A percentile compares a stretch with the other conserved stretches of the same genome.
These are phyloP conservation scores for Coboldia fuscipes DNA, from an alignment of 1,140 invertebrate genomes.

Conservation along the genomic window DNA sequence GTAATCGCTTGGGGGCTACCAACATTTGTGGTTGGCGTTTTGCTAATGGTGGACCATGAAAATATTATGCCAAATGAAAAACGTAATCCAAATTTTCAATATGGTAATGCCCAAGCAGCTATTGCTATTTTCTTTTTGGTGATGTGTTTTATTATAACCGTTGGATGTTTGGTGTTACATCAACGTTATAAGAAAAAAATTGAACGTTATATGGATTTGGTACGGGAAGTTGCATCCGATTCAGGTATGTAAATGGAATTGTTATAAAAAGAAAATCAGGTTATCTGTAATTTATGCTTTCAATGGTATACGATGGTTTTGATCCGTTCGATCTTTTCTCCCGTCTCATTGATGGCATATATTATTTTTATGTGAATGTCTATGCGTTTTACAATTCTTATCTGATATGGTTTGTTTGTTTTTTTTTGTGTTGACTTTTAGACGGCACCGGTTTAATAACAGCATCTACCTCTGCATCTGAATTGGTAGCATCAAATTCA, in stretches of 20 bases:
- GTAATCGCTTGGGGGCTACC: conserved; percentile 52
- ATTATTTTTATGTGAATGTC: background rate
- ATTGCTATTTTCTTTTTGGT: conserved; percentile 38
- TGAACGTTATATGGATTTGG: conserved; percentile 24
- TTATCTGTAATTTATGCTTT: too few species aligned
- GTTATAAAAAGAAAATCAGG: background rate
- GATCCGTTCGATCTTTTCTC: too few species aligned
- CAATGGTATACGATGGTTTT: too few species aligned
- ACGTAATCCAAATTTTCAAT: conserved; percentile 58
- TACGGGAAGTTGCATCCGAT: conserved; percentile 17
- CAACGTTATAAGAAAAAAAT: conserved; percentile 39
- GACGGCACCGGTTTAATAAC: conserved; percentile 10
- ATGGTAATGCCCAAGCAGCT: conserved; percentile 47
- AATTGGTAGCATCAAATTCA: conserved; percentile 8
- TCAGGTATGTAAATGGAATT: conserved; percentile 10
- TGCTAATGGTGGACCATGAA: conserved; percentile 27
- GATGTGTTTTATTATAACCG: conserved; percentile 45
- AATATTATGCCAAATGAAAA: conserved; percentile 27
- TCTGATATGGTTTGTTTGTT: too few species aligned
- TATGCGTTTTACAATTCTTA: too few species aligned
- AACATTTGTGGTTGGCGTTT: conserved; percentile 25
- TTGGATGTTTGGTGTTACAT: conserved; percentile 50
- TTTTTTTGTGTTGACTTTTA: background rate
- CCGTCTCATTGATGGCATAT: too few species aligned
- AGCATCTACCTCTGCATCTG: conserved; percentile 17